These are phyloP conservation scores for Drosophila pseudotakahashii DNA, from an alignment of 2,888 invertebrate genomes.

Conservation along the genomic window DNA sequence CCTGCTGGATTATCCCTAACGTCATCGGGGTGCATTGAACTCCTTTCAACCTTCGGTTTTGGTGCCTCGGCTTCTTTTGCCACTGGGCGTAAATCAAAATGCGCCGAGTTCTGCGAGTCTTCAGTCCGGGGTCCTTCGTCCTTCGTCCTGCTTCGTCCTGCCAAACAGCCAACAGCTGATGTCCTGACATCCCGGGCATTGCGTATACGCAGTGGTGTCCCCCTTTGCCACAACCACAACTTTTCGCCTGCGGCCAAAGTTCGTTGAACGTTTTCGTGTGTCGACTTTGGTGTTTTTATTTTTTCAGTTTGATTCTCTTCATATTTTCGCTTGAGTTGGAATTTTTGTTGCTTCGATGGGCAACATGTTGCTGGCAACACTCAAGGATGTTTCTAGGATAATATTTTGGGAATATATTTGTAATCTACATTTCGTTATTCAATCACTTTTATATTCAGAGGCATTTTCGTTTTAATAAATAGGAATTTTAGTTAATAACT, in stretches of 20 bases:
- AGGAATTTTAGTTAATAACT: too few species aligned
- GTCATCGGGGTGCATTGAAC: constrained; percentile 72
- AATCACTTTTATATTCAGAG: too few species aligned
- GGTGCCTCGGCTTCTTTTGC: constrained; percentile 33
- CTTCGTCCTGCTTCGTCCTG: constrained; percentile 1
- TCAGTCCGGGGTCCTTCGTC: constrained; percentile 1
- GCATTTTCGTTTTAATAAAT: too few species aligned
- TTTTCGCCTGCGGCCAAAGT: constrained; percentile 25
- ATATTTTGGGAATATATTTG: not conserved
- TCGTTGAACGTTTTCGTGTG: constrained; percentile 38
- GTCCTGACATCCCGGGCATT: constrained; percentile 27
- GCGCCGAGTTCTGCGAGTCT: constrained; percentile 23
- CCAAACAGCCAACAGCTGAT: constrained; percentile 31
- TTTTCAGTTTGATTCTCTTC: constrained; percentile 4
- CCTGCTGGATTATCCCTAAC: constrained; percentile 72
- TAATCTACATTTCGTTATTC: too few species aligned
- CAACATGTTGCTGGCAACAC: constrained; percentile 39
- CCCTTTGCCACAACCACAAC: not conserved
- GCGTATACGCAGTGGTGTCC: constrained; percentile 43
- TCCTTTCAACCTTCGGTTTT: constrained; percentile 31
- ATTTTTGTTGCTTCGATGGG: not conserved
- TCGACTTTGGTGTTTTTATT: constrained; percentile 2
- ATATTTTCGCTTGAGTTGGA: constrained; percentile 6
- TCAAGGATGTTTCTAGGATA: not conserved
- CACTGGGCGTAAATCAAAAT: constrained; percentile 69